phyloP scores from a whole-genome alignment of 1,140 invertebrate genomes.

The Muscidifurax raptorellus region DNA sequence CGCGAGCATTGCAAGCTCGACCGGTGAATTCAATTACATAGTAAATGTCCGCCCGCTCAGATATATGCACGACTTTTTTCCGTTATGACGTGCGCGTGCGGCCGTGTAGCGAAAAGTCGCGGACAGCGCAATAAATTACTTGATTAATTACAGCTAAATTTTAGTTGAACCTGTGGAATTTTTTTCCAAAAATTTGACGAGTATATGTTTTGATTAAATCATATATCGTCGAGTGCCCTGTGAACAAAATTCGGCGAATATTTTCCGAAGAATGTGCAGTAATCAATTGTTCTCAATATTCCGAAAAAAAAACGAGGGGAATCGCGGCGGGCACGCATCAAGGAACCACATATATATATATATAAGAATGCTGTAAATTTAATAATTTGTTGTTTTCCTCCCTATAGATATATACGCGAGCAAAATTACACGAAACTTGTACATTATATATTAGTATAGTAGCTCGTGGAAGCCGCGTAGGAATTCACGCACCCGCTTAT shows the following conservation, averaged over 20 bases:
- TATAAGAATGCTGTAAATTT: no score
- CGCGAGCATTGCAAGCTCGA: neutral
- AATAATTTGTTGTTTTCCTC: no score
- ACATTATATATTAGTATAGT: neutral
- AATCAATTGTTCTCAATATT: no score
- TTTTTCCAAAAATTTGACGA: no score
- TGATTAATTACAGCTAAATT: neutral
- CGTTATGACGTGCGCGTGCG: neutral
- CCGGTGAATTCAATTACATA: constrained; percentile 25
- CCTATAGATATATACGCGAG: neutral
- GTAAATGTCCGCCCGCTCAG: neutral
- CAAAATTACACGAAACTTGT: constrained; percentile 28
- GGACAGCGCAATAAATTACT: neutral
- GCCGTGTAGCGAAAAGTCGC: neutral
- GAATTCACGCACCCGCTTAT: constrained; percentile 20
- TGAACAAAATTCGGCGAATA: no score
- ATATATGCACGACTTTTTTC: neutral
- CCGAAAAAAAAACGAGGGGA: no score
- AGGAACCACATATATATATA: no score
- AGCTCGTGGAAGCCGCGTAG: neutral
- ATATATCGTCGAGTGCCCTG: no score
- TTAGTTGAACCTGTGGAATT: no score
- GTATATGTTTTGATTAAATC: no score
- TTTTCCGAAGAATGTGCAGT: no score
- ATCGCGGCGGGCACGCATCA: no score